Base-by-base conservation (phyloP, 2,797 vertebrate genomes). In the Lepidocolaptes lacrymiger region DNA sequence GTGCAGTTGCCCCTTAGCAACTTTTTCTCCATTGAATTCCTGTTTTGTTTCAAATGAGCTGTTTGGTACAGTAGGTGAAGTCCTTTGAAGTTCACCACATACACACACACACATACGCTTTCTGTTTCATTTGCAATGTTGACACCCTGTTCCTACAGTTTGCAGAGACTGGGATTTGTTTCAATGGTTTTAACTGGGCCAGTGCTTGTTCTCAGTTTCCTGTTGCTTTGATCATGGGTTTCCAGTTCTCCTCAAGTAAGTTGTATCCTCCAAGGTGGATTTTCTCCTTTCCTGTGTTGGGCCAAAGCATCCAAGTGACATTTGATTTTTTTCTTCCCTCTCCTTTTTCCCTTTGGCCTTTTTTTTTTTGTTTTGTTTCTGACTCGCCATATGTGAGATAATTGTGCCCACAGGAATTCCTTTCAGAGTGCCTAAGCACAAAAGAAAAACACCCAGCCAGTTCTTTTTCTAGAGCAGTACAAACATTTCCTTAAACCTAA, bases 401-500 rank as follows among this genome's bases (percentile, higher is more conserved):
- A 98, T 98, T 97, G 92, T 96, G 85, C 98, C 97, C 97, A 85
- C 43, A 97, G 98, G 98, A 98, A 97, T 98, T 97, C 89, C 96
- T 97, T 97, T 96, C 97, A 97, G 97, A 98, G 97, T 98, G 97
- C 91, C 97, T 97, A 97, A 97, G 96, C 97, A 97, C 97, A 98
- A 97, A 98, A 97, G 97, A 97, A 98, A 98, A 98, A 98, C 97
- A 98, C 88, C 88, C 83, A 8, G 95, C 93, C 97, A 97, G 95
- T 92, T 97, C 97, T 96, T 98, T 96, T 97, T 97, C 97, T 97
- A 96, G 96, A 97, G 94, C 88, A 98, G 94, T 89, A 74, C 96
- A 98, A 98, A 98, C 97, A 97, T 98, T 98, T 97, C 98, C 96
- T 98, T 98, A 98, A 98, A 98, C 96, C 95, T 97, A 97, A 97